Percentiles rank a stretch among this genome's conserved stretches.
phyloP scores from a whole-genome alignment of 2,888 invertebrate genomes.

The Rhamnusium bicolor region DNA sequence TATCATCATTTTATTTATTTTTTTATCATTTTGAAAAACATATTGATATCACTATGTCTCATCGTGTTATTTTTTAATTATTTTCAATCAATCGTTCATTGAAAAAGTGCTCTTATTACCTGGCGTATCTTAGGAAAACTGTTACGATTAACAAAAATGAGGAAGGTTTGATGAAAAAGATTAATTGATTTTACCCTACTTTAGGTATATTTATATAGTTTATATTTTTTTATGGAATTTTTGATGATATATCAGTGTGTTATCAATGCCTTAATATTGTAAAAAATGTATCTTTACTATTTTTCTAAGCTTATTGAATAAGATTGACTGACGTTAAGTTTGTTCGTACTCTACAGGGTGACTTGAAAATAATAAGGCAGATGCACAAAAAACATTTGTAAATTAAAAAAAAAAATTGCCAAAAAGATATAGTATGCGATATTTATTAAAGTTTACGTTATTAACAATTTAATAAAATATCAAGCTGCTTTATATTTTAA shows the following conservation, averaged over 20 bases:
- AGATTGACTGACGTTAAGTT: slow-evolving; percentile 20
- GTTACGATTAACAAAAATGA: not conserved
- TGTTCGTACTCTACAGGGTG: slow-evolving; percentile 18
- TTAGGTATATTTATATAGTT: slow-evolving; percentile 57
- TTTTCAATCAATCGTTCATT: slow-evolving; percentile 8
- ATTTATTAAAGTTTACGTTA: too few relatives aligned
- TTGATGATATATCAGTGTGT: slow-evolving; percentile 46
- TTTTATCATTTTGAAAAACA: slow-evolving; percentile 49
- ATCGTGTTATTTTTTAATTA: slow-evolving; percentile 18
- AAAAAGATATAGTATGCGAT: not conserved
- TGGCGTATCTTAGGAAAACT: not conserved
- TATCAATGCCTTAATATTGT: slow-evolving; percentile 28
- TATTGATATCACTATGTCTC: slow-evolving; percentile 6
- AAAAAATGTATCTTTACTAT: slow-evolving; percentile 30
- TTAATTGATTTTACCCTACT: slow-evolving; percentile 36
- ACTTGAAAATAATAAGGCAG: not conserved
- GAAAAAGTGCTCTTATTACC: slow-evolving; percentile 33
- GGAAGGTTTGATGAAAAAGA: not conserved
- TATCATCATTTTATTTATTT: slow-evolving; percentile 60
- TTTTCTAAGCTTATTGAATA: slow-evolving; percentile 26
- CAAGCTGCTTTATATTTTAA: not conserved
- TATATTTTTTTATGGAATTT: slow-evolving; percentile 57
- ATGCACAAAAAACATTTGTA: not conserved
- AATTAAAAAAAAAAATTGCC: not conserved
- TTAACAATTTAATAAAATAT: not conserved